These are phyloP conservation scores for Nasonovia ribisnigri DNA, from an alignment of 2,888 invertebrate species.

Conservation along the genomic window DNA sequence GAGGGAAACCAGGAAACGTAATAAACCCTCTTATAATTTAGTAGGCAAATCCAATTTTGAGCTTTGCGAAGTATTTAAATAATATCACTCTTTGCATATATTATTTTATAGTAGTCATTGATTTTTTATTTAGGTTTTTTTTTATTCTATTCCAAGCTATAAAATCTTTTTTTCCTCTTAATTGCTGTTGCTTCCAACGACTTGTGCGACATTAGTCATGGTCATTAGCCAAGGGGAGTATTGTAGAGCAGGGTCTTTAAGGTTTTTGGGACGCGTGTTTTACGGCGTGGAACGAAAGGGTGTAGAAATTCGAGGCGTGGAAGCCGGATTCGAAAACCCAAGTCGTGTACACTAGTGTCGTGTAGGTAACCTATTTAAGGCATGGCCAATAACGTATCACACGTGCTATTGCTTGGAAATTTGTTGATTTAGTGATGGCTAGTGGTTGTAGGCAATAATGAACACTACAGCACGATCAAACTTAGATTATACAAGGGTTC, in stretches of 20 bases:
- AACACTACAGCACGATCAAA: background rate
- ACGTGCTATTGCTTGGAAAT: background rate
- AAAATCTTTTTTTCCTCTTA: background rate
- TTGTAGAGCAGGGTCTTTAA: constrained; percentile 13
- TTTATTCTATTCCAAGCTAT: background rate
- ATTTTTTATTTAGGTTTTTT: background rate
- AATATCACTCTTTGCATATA: background rate
- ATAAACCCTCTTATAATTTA: background rate
- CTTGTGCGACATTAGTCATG: background rate
- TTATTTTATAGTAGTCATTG: background rate
- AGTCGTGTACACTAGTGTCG: background rate
- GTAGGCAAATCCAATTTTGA: background rate
- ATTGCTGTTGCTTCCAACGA: background rate
- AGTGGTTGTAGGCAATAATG: background rate
- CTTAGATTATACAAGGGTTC: background rate
- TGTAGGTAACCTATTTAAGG: background rate
- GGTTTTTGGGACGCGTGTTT: constrained; percentile 35
- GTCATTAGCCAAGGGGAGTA: constrained; percentile 12
- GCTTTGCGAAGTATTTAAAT: background rate
- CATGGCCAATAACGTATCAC: background rate
- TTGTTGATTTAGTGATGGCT: background rate
- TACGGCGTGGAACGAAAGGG: constrained; percentile 27
- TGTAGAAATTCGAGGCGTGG: background rate
- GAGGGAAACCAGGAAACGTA: background rate
- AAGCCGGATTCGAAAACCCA: background rate